Conservation (phyloP, 2,888 invertebrate species). For the Drosophila anomalata region DNA sequence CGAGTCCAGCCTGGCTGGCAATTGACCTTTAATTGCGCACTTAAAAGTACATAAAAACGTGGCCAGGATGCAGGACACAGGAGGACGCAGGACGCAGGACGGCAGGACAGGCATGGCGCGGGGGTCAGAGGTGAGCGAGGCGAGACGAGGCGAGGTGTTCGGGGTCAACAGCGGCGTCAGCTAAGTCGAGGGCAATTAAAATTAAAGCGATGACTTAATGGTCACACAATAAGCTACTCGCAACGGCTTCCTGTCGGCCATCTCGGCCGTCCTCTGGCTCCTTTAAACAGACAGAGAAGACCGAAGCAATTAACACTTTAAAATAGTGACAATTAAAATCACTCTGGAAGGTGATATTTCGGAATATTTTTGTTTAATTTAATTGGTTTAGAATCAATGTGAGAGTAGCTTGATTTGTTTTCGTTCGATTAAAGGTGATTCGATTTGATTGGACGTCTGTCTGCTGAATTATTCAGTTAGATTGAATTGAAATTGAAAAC, state of each 20-base stretch:
- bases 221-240: slow-evolving; percentile 35
- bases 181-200: slow-evolving; percentile 72
- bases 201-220: slow-evolving; percentile 77
- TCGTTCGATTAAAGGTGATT: slow-evolving; percentile 39
- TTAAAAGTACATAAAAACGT: slow-evolving; percentile 78
- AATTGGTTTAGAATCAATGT: slow-evolving; percentile 37
- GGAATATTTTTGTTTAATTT: slow-evolving; percentile 26
- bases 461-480: slow-evolving; percentile 35
- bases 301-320: slow-evolving; percentile 3
- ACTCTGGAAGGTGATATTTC: background rate
- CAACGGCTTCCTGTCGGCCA: slow-evolving; percentile 3
- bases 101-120: background rate
- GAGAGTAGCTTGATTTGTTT: slow-evolving; percentile 35
- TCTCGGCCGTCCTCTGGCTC: background rate
- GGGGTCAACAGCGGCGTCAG: slow-evolving; percentile 40
- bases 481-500: slow-evolving; percentile 25
- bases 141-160: too few relatives aligned
- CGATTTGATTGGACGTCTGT: slow-evolving; percentile 19
- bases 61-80: slow-evolving; percentile 43
- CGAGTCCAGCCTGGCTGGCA: slow-evolving; percentile 50
- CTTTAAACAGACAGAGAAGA: background rate
- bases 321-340: slow-evolving; percentile 1
- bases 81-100: slow-evolving; percentile 1
- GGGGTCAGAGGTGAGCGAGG: slow-evolving; percentile 1
- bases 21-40: slow-evolving; percentile 80